phyloP scores from a whole-genome alignment of 2,888 invertebrate species.

The Apamea sordens region DNA sequence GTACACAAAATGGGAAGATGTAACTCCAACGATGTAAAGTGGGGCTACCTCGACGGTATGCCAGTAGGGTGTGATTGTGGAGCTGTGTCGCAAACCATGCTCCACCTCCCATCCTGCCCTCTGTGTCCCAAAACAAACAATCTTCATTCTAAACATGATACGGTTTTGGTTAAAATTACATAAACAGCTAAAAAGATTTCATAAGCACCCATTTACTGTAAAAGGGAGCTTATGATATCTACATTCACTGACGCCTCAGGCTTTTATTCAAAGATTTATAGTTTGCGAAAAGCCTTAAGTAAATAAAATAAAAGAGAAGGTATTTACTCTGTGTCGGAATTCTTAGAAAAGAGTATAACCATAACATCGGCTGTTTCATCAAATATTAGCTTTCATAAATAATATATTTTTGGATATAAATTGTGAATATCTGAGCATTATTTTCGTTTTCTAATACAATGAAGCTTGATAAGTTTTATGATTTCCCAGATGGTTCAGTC shows the following conservation, averaged over 20 bases:
- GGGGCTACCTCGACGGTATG: background rate
- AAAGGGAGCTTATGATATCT: constrained; percentile 27
- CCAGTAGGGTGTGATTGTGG: no score
- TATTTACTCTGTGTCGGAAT: constrained; percentile 31
- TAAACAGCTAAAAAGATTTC: background rate
- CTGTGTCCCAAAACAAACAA: background rate
- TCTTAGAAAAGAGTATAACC: constrained; percentile 31
- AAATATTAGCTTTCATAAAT: constrained; percentile 46
- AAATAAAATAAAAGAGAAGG: constrained; percentile 21
- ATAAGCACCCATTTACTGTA: constrained; percentile 2
- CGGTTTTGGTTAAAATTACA: background rate
- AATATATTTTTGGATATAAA: constrained; percentile 17
- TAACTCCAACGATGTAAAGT: background rate
- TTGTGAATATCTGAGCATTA: constrained; percentile 25
- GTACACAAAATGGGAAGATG: background rate
- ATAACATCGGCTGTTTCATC: constrained; percentile 34
- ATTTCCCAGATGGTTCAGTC: constrained; percentile 38
- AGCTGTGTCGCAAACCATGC: background rate
- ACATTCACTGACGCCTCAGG: constrained; percentile 11
- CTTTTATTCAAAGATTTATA: constrained; percentile 44
- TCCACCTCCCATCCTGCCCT: background rate
- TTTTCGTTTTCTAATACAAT: constrained; percentile 36
- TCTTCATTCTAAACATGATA: background rate
- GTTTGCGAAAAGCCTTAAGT: constrained; percentile 36
- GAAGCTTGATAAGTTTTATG: constrained; percentile 10